A percentile compares a stretch with the other conserved stretches of the same genome.
Evolutionary conservation across 1,140 invertebrate species (phyloP).

Genomic region (Eupeodes corollae): DNA sequence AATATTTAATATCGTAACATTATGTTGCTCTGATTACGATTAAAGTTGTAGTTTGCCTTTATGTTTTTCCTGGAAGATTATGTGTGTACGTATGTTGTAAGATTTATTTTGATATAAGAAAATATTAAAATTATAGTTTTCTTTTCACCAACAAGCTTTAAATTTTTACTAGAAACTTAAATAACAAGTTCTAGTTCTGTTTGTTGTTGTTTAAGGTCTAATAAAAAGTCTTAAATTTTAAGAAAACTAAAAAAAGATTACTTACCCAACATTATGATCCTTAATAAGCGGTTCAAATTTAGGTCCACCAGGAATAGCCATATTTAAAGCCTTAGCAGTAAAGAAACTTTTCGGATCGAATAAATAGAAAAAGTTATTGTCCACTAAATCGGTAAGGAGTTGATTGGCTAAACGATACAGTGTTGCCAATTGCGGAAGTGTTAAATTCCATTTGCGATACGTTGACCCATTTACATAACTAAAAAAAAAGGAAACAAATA

Average conservation of each 20-base stretch:
- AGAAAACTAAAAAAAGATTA: not conserved
- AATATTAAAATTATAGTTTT: too few species aligned
- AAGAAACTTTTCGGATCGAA: conserved; percentile 99
- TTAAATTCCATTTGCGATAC: conserved; percentile 91
- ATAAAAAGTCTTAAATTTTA: too few species aligned
- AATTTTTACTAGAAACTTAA: too few species aligned
- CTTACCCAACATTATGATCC: conserved; percentile 84
- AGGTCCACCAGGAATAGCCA: conserved; percentile 99
- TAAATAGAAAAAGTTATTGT: conserved; percentile 98
- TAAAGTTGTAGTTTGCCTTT: too few species aligned
- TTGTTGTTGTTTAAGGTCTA: too few species aligned
- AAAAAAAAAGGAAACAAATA: conserved; percentile 3
- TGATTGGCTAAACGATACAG: conserved; percentile 96
- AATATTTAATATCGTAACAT: too few species aligned
- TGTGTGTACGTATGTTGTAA: too few species aligned
- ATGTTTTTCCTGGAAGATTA: too few species aligned
- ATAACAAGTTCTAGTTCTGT: too few species aligned
- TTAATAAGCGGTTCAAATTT: conserved; percentile 99
- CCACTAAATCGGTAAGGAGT: conserved; percentile 94
- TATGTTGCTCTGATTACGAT: too few species aligned
- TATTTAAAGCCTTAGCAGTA: conserved; percentile 97
- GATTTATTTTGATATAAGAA: too few species aligned
- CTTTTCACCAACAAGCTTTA: too few species aligned
- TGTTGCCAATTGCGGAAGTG: conserved; percentile 93
- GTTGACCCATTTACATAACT: conserved; percentile 94